Evolutionary conservation across 2,888 invertebrate species (phyloP), one percentile per base, ranked within the genome.

Genomic region (Sipha maydis): DNA sequence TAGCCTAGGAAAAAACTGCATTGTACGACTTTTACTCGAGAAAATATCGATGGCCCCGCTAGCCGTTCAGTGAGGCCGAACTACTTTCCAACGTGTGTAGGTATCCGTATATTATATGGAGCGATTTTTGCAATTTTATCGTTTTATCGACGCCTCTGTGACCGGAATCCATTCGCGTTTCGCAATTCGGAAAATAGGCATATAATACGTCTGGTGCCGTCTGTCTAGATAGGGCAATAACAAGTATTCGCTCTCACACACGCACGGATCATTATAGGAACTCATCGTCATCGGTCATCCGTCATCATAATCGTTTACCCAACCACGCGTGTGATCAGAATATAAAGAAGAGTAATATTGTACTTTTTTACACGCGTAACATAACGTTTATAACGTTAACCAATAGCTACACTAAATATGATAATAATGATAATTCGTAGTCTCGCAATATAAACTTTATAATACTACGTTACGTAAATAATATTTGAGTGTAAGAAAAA

Each of bases 21-120:
- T 71, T 41, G 31, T 61, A 31, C 17, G 80, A 88, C 86, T 88
- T 88, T 88, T 88, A 88, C 86, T 80, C 73, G 28, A 86, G 79
- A 75, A 80, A 79, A 88, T 88, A 88, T 75, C 73, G 86, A 80
- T 41, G 80, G 75, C 76, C 84, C 61, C 56, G 75, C 75, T 9
- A 25, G 69, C 56, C 82, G 82, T 71, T 21, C 38, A 17, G 83
- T 75, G 83, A 80, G 86, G 80, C 61, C 73, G 86, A 88, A 80
- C 80, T 80, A 80, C 80, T 88, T 88, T 88, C 86, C 86, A 80
- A 88, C 80, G 28, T 9, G 61, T 54, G 25, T 61, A 14, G 21
- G 28, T 17, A 19, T 34, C 38, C 4, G 5, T 41, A 41, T 41
- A 41, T 41, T 54, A 84, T 61, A 54, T 56, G 25, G 84, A 84